These are phyloP conservation scores for Orthonyx spaldingii DNA, from an alignment of 2,113 vertebrate genomes.

Conservation along the genomic window DNA sequence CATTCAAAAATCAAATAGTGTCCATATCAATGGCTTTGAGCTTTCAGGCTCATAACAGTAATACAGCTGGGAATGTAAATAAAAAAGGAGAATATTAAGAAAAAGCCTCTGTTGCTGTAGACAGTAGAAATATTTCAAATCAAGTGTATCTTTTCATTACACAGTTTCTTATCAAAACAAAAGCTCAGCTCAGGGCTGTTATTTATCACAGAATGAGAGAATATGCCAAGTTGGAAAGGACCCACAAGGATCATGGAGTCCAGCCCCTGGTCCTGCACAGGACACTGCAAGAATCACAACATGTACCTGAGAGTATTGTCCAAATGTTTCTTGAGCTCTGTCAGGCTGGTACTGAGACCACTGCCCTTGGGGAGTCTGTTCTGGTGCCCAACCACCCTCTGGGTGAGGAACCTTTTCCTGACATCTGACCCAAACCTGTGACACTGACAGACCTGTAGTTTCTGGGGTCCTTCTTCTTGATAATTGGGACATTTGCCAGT, in stretches of 20 bases:
- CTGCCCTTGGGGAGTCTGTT: neutral
- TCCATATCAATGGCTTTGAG: neutral
- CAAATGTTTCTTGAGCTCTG: neutral
- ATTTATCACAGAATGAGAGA: neutral
- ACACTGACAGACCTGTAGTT: neutral
- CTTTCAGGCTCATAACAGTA: neutral
- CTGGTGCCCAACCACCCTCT: neutral
- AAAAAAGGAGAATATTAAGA: slow-evolving; percentile 10
- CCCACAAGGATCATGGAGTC: neutral
- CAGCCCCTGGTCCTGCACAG: neutral
- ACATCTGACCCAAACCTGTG: neutral
- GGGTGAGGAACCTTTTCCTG: neutral
- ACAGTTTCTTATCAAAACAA: neutral
- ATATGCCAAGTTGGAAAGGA: neutral
- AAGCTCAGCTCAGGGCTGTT: neutral
- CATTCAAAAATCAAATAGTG: neutral
- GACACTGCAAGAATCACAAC: neutral
- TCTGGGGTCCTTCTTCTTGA: neutral
- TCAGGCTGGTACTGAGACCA: neutral
- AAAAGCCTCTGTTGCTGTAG: neutral
- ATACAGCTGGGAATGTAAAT: slow-evolving; percentile 5
- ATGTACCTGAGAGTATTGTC: neutral
- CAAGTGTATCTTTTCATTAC: neutral
- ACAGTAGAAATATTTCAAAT: neutral
- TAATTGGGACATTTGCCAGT: neutral